A percentile compares a stretch with the other conserved stretches of the same genome.
Conservation (phyloP, 2,888 invertebrate genomes). For the Polydrusus tereticollis region DNA sequence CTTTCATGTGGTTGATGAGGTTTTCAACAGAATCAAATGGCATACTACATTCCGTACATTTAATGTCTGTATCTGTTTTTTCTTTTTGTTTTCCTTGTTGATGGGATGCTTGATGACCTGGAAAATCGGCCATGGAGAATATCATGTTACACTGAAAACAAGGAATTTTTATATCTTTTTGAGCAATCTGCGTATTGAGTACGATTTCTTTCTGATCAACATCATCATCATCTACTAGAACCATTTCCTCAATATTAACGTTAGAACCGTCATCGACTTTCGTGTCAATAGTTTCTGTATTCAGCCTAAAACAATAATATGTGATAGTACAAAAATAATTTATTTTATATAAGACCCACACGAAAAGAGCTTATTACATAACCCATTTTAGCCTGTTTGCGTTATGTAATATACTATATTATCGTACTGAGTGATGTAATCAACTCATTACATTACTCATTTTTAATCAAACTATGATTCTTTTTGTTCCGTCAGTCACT, state of each 20-base stretch:
- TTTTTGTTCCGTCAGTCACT: too few species aligned
- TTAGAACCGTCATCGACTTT: background rate
- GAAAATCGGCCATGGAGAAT: slow-evolving; percentile 7
- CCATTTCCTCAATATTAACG: slow-evolving; percentile 16
- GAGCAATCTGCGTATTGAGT: background rate
- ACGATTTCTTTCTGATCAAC: too few species aligned
- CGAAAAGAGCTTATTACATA: too few species aligned
- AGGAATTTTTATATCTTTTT: slow-evolving; percentile 27
- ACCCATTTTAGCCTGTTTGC: too few species aligned
- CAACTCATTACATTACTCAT: too few species aligned
- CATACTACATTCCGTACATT: slow-evolving; percentile 33
- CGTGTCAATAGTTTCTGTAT: too few species aligned
- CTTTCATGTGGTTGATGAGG: slow-evolving; percentile 30
- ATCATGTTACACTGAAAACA: slow-evolving; percentile 27
- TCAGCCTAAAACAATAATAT: too few species aligned
- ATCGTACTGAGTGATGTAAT: too few species aligned
- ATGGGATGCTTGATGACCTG: background rate
- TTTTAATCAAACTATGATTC: too few species aligned
- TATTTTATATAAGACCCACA: too few species aligned
- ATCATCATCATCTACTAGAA: slow-evolving; percentile 12
- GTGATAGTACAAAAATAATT: too few species aligned
- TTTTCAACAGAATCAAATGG: slow-evolving; percentile 23
- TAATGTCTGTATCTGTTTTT: slow-evolving; percentile 12
- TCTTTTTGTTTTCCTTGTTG: background rate
- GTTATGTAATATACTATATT: too few species aligned